A percentile compares a stretch with the other conserved stretches of the same genome.
Conservation (phyloP, 2,888 invertebrate genomes). For the Agrochola litura region DNA sequence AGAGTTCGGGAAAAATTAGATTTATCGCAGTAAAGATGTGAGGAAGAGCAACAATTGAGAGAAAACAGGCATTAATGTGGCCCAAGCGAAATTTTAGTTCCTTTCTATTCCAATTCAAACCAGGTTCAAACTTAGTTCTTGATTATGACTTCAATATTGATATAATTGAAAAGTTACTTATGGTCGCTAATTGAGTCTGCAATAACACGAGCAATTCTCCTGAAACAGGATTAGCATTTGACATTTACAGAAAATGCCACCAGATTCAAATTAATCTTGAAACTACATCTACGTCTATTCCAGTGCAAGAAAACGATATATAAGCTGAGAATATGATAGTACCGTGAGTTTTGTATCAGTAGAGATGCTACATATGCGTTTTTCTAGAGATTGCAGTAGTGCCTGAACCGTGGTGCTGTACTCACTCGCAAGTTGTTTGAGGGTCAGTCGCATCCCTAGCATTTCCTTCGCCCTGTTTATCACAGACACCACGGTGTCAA, state of each 20-base stretch:
- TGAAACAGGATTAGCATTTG: neutral
- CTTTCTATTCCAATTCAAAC: neutral
- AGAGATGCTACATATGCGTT: neutral
- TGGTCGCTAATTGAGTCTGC: neutral
- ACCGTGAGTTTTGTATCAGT: slow-evolving; percentile 25
- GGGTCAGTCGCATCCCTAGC: slow-evolving; percentile 75
- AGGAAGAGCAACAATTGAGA: neutral
- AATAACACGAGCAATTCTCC: neutral
- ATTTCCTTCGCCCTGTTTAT: slow-evolving; percentile 80
- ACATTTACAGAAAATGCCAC: neutral
- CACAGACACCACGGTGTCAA: slow-evolving; percentile 79
- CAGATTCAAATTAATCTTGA: neutral
- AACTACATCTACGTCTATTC: neutral
- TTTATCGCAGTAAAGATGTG: neutral
- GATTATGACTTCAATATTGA: neutral
- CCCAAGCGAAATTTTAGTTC: neutral
- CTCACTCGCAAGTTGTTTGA: slow-evolving; percentile 80
- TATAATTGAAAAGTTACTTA: neutral
- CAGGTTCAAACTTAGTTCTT: neutral
- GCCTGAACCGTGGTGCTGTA: slow-evolving; percentile 16
- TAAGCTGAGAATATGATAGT: slow-evolving; percentile 22
- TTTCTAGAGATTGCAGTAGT: neutral
- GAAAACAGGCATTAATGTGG: neutral
- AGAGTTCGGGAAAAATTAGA: neutral
- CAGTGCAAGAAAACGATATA: slow-evolving; percentile 31